Base-by-base conservation (phyloP, 2,113 vertebrate species). In the Sardina pilchardus region DNA sequence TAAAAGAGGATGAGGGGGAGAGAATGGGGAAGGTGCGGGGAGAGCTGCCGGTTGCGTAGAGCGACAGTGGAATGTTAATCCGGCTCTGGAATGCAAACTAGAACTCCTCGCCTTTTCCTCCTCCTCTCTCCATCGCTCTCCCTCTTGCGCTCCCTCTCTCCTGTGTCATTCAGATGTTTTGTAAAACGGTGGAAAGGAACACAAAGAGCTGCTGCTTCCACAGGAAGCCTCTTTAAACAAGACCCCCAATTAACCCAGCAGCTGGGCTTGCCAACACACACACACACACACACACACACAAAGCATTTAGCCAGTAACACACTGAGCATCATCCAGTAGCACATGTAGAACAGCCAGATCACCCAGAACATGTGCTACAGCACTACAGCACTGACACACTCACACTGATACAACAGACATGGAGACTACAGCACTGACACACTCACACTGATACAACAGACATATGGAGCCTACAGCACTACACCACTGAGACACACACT, bases 101-200 rank as follows among this genome's bases (percentile, higher is more conserved):
- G 34, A 78, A 78, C 26, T 36, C 34, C 1, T 2, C 36, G 34
- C 10, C 63, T 26, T 63, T 63, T 63, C 24, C n/a, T 9, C 26
- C 85, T 85, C 82, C n/a, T n/a, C 34, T 50, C 53, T 59, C 83
- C 67, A 12, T 84, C 83, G 24, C 44, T 59, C 36, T 42, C 53
- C 43, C 36, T 63, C 50, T 83, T 19, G 36, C 53, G 14, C 83
- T 43, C 24, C 26, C 43, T 59, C 6, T 63, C 36, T 63, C 53
- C 21, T 24, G 87, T 94, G 92, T 90, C 93, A 93, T 81, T 94
- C 92, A 92, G 84, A 89, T 71, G 80, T 83, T 78, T 78, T 78
- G 71, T 78, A 30, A 78, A 78, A 36, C 16, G 30, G 71, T 78
- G 26, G 71, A 39, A 78, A 78, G 71, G 71, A 78, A 34, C 71